These are phyloP conservation scores for Eupithecia insigniata DNA, from an alignment of 2,888 invertebrate species.

Conservation along the genomic window DNA sequence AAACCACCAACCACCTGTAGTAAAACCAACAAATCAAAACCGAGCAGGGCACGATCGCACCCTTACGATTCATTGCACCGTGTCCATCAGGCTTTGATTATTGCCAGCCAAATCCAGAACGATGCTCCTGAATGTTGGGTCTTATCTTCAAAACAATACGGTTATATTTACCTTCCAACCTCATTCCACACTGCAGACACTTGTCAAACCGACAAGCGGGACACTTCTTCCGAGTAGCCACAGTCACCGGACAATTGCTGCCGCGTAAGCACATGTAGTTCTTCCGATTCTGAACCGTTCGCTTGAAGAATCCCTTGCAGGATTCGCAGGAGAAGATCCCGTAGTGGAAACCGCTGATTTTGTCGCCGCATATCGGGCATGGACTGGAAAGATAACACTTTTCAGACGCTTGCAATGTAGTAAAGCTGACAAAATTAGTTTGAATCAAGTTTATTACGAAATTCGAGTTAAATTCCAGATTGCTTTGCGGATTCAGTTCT, in stretches of 20 bases:
- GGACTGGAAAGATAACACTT: conserved; percentile 84
- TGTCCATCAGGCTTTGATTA: too few species aligned
- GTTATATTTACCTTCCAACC: conserved; percentile 91
- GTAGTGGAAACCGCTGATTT: conserved; percentile 98
- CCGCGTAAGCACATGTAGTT: conserved; percentile 97
- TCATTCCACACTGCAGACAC: conserved; percentile 98
- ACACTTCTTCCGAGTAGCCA: conserved; percentile 97
- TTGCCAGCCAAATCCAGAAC: not conserved
- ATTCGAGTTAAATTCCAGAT: too few species aligned
- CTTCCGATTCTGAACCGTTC: conserved; percentile 99
- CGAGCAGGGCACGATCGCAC: too few species aligned
- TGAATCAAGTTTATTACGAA: too few species aligned
- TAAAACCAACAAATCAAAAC: too few species aligned
- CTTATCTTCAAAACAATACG: not conserved
- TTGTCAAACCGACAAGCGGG: conserved; percentile 98
- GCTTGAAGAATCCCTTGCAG: conserved; percentile 98
- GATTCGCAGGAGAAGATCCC: conserved; percentile 99
- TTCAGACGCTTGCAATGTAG: not conserved
- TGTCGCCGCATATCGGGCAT: conserved; percentile 97
- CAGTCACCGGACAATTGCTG: conserved; percentile 95
- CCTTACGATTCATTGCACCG: too few species aligned
- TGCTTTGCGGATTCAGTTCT: too few species aligned
- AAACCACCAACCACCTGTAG: too few species aligned
- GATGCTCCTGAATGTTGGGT: not conserved
- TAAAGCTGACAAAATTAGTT: not conserved